These are phyloP conservation scores for Conus ventricosus DNA, from an alignment of 1,140 invertebrate species.

Conservation along the genomic window DNA sequence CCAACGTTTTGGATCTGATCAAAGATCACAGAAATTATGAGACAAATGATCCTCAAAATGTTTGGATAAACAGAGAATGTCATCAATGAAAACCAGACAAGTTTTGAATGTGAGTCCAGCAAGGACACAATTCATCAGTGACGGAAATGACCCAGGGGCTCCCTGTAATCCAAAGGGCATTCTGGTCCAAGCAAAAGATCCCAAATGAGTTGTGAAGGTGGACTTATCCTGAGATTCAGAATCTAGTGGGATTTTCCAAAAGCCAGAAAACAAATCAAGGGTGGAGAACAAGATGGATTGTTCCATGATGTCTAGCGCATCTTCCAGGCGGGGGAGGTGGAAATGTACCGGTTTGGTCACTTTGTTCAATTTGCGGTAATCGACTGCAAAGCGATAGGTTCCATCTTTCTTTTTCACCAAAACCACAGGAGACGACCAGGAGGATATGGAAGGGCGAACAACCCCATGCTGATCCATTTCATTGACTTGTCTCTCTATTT, in stretches of 20 bases:
- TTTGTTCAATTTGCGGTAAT: background rate
- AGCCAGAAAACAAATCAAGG: background rate
- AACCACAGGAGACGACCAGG: too few species aligned
- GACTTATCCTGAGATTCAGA: background rate
- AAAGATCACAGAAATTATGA: too few species aligned
- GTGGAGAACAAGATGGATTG: background rate
- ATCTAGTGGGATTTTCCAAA: background rate
- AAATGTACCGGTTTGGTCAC: background rate
- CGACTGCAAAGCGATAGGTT: too few species aligned
- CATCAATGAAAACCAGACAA: too few species aligned
- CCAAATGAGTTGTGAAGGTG: background rate
- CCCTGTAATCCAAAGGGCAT: background rate
- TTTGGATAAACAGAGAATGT: too few species aligned
- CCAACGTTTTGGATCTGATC: too few species aligned
- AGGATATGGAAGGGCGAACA: too few species aligned
- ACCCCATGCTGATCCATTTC: background rate
- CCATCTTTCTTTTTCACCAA: too few species aligned
- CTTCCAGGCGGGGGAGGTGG: background rate
- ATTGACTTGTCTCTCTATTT: slow-evolving; percentile 1
- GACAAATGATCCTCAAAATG: too few species aligned
- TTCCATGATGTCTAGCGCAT: background rate
- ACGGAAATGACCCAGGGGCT: background rate
- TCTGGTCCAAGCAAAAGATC: background rate
- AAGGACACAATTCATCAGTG: background rate
- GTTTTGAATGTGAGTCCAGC: background rate